Evolutionary conservation across 2,888 invertebrate species (phyloP), one percentile per base, ranked within the genome.

Genomic region (Eudemis profundana): DNA sequence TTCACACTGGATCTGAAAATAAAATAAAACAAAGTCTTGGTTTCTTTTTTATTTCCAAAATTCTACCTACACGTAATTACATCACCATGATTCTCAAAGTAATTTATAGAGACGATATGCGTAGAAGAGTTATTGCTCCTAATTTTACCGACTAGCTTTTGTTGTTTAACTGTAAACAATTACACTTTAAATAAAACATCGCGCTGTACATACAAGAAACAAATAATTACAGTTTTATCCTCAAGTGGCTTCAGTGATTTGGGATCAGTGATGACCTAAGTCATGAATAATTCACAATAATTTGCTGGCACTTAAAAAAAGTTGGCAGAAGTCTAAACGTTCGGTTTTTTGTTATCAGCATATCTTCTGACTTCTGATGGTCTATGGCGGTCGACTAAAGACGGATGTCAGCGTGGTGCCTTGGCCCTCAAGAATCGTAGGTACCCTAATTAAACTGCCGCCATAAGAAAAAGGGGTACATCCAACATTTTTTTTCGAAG

Each of bases 111-210:
- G 69, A 82, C 86, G 90, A 90, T 89, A 90, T 90, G 90, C 87
- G 81, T 83, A 77, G 71, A 69, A 76, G 63, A 72, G 72, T 88
- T 89, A 88, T 90, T 90, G 88, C 89, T 88, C 78, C 78, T 84
- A 77, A n/a, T 61, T 56, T 75, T 74, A 75, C 59, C 27, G 49
- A 67, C 65, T 66, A 57, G 21, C 50, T 53, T 57, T 47, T n/a
- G 46, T 42, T n/a, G 27, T 61, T 49, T 50, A n/a, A 2, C 23
- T 33, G 19, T 23, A 53, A 47, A 54, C 4, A 17, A 29, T 44
- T 67, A 67, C 21, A 56, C 29, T 51, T 49, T 51, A 54, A 21
- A 60, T 51, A 60, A 68, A 56, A 46, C 38, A 50, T 53, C 42
- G 36, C 56, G 19, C 50, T 47, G 60, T 61, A 66, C 68, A 60